Evolutionary conservation across 2,888 invertebrate species (phyloP), one percentile per base, ranked within the genome.

Genomic region (Tuta absoluta): DNA sequence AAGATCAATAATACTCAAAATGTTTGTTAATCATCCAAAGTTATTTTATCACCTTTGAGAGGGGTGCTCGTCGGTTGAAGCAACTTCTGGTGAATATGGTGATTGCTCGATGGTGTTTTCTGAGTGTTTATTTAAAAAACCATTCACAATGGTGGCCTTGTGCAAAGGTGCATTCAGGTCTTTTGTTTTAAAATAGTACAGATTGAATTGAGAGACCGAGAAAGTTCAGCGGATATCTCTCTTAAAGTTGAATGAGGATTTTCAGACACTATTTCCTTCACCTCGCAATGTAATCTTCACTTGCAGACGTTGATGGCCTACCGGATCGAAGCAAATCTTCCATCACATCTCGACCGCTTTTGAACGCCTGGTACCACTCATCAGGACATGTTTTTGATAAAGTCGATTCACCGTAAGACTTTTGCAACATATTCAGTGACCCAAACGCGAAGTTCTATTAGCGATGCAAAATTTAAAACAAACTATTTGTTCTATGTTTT

Each of bases 391-490:
- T 63, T 66, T 68, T 67, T 67, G 63, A 65, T 66, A 65, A 63
- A 65, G 23, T 66, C 61, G 62, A 67, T 66, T 67, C 67, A 68
- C 65, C 65, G 59, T 62, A 68, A 68, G 65, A 64, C 37, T 64
- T 68, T 48, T 70, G 68, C 63, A 67, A 67, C 64, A 67, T 67
- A 68, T 69, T 72, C 63, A 66, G 66, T 60, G 66, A 65, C 64
- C 69, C 56, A n/a, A n/a, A n/a, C n/a, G n/a, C n/a, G n/a, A n/a
- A n/a, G n/a, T n/a, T n/a, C n/a, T n/a, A n/a, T n/a, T n/a, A n/a
- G 69, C 66, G 62, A 72, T 68, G 65, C 70, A 72, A 66, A 69
- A 69, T 67, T 67, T 67, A 65, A 67, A 64, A 65, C 67, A 65
- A 66, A 68, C 63, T 64, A n/a, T n/a, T n/a, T n/a, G n/a, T n/a